Base-by-base conservation (phyloP, 2,113 vertebrate genomes). In the Chelonoidis abingdonii region DNA sequence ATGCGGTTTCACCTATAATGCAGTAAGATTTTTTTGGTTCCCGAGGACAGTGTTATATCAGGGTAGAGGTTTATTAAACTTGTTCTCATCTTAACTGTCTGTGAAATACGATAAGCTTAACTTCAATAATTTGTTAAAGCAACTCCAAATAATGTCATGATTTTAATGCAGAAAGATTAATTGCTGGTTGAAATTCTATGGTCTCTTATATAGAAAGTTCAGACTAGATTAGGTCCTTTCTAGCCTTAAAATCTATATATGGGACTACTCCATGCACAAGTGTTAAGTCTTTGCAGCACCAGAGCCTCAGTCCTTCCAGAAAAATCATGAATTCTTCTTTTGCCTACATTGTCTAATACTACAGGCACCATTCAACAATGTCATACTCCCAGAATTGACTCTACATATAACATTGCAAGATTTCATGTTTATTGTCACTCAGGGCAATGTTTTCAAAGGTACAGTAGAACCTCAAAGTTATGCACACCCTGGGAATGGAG, bases 61-160 rank as follows among this genome's bases (percentile, higher is more conserved):
- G 47, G 47, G 47, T 49, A 49, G 47, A 49, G 47, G 47, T 50
- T 4, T 50, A 72, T 72, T 72, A 38, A 38, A 38, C 9, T 19
- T 11, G 14, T 7, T 0, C 0, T 83, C 4, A 76, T 1, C 5
- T 89, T 69, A 22, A 81, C 44, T 53, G 57, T 1, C 1, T 75
- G 6, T 0, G 0, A 52, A 24, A 2, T 0, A 44, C 25, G 83
- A 91, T 47, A 44, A 17, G 38, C 49, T 88, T 83, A 14, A 84
- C 88, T 90, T 90, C 10, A 93, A 83, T 52, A 84, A 52, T 44
- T 90, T 87, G 2, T 6, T 88, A 13, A 94, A 91, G 10, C 9
- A 59, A 3, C 11, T 84, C n/a, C 5, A 50, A 79, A 89, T 12
- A 49, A 1, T 19, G 2, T 1, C 3, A 62, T 22, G 4, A 89